Evolutionary conservation across 1,140 invertebrate genomes (phyloP), one percentile per base, ranked within the genome.

Genomic region (Medauroidea extradentata): DNA sequence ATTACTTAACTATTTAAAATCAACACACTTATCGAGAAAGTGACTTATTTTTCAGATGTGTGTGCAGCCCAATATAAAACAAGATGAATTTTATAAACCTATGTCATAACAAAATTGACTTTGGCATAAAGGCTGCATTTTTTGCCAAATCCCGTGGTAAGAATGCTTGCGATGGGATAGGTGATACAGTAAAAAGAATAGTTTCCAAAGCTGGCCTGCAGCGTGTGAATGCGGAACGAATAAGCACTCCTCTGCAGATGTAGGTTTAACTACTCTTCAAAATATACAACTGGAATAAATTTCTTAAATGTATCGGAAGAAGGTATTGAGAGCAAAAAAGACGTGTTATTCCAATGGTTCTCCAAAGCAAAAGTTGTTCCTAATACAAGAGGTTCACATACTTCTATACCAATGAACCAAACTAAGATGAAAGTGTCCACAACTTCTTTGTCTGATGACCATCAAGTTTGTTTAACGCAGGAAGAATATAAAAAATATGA

Each of bases 31-130:
- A 25, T 41, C 16, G 53, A 58, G 16, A 51, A 64, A 54, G 53
- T 69, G 3, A 43, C 62, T 48, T 65, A 65, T 41, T 66, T 69
- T 60, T 63, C 61, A 42, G 70, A 74, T 63, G 72, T 69, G 0
- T 57, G 57, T 58, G 65, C 54, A 21, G 59, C 56, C 9, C 69
- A 73, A 48, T 74, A 74, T 53, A 71, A 74, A 59, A 73, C 71
- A 43, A 58, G 50, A 18, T 66, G 65, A 19, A 73, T 69, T 62
- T 71, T 73, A 51, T 18, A 60, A 2, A 74, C 71, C 52, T 52
- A 72, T 61, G 63, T 29, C 25, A 65, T 34, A 4, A 52, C 50
- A 27, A 52, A 52, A 43, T 53, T 29, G 71, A 74, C 58, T 74
- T 71, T 62, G 48, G 29, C n/a, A 34, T 34, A 34, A 11, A 34